Evolutionary conservation across 1,140 invertebrate genomes (phyloP).

Genomic region (Panulirus ornatus): DNA sequence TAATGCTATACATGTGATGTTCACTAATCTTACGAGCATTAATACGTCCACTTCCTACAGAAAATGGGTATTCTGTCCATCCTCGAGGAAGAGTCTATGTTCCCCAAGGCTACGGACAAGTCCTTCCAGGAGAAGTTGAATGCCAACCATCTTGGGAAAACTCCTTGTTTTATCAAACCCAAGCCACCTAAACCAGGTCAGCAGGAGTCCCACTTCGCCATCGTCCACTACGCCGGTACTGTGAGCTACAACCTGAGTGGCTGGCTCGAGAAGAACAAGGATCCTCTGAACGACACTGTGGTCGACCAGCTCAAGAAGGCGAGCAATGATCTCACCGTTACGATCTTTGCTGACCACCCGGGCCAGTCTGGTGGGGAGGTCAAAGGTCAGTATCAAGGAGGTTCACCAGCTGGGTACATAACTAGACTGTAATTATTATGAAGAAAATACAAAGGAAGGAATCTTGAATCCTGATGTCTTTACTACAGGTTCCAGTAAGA

Average conservation of each 20-base stretch:
- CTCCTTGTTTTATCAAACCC: constrained; percentile 79
- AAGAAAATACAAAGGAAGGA: background rate
- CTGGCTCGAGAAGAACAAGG: constrained; percentile 70
- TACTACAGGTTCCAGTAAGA: constrained; percentile 16
- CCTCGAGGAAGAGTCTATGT: constrained; percentile 66
- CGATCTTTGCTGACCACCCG: constrained; percentile 78
- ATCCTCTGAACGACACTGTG: constrained; percentile 66
- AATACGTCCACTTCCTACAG: constrained; percentile 4
- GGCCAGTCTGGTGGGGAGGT: constrained; percentile 77
- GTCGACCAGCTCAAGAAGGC: constrained; percentile 63
- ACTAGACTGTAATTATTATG: too few relatives aligned
- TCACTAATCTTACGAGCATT: background rate
- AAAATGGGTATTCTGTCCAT: constrained; percentile 59
- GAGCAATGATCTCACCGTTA: constrained; percentile 77
- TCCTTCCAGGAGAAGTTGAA: constrained; percentile 64
- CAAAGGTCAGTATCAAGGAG: constrained; percentile 76
- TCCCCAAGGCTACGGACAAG: constrained; percentile 66
- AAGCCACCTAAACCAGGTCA: constrained; percentile 78
- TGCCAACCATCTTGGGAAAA: constrained; percentile 79
- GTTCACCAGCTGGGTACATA: too few relatives aligned
- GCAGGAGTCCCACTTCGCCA: constrained; percentile 76
- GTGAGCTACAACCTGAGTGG: constrained; percentile 64
- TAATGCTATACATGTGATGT: background rate
- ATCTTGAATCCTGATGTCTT: background rate
- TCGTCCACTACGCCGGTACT: constrained; percentile 65